Base-by-base conservation (phyloP, 2,888 invertebrate species). In the Ectobius pallidus region DNA sequence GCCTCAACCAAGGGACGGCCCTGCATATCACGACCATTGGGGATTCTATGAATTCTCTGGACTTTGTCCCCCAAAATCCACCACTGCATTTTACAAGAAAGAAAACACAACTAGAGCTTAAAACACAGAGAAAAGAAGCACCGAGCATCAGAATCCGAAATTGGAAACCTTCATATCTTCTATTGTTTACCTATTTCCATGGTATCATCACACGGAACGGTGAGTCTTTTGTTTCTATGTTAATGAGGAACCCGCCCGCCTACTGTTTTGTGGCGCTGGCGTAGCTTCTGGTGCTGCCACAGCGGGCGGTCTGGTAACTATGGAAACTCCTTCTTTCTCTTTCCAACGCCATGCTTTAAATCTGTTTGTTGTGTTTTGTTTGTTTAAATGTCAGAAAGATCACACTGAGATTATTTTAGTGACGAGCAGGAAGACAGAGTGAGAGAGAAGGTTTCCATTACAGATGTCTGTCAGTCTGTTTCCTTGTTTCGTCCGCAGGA, bases 351-450 rank as follows among this genome's bases (percentile, higher is more conserved):
- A n/a, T 30, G 30, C 16, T 58, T 30, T 58, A 58, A 58, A 58
- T 58, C 32, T 58, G 58, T 52, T 49, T 49, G 49, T 25, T 58
- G 58, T 58, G 22, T 55, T 55, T 55, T 55, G 55, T 55, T 55
- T 55, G 55, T 55, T 58, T 14, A 58, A 58, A 58, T 58, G 58
- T 58, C 58, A 58, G 58, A 58, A 58, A 58, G 58, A 58, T 58
- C 58, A n/a, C 58, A 58, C 58, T 1, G 27, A 58, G 58, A 58
- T 58, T 58, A 58, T 58, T 58, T 58, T 30, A 55, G 55, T 30
- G 55, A 27, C 16, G 58, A 58, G 58, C n/a, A n/a, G n/a, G n/a
- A n/a, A n/a, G n/a, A n/a, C n/a, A n/a, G n/a, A n/a, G n/a, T n/a
- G n/a, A n/a, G n/a, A n/a, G n/a, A n/a, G n/a, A n/a, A 30, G 30